Conservation (phyloP, 2,113 vertebrate species). For the Rattus rattus region DNA sequence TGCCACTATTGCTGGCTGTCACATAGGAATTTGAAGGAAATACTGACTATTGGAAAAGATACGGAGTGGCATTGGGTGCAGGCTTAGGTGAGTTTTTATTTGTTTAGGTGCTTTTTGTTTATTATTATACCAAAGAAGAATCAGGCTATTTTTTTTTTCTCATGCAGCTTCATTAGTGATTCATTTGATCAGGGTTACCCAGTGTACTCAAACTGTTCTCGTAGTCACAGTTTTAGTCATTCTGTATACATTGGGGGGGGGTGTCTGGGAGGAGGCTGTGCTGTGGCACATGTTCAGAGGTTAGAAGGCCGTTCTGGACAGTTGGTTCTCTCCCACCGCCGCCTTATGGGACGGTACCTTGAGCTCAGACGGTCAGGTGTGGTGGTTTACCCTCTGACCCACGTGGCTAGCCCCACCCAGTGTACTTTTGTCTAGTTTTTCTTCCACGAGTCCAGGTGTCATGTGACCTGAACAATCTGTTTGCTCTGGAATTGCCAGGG, state of each 20-base stretch:
- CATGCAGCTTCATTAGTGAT: conserved; percentile 37
- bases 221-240: neutral
- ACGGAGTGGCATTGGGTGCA: neutral
- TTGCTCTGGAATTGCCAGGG: conserved; percentile 45
- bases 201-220: neutral
- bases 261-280: neutral
- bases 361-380: neutral
- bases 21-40: conserved; percentile 29
- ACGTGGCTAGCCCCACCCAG: neutral
- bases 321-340: neutral
- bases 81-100: conserved; percentile 28
- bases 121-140: conserved; percentile 37
- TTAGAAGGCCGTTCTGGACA: neutral
- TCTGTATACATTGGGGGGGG: neutral
- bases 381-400: neutral
- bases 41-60: conserved; percentile 25
- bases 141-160: neutral
- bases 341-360: neutral
- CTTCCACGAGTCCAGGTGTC: neutral
- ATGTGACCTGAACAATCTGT: neutral
- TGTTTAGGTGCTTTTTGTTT: conserved; percentile 26
- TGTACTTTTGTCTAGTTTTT: neutral
- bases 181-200: neutral
- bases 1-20: neutral
- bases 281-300: neutral